Percentiles rank a stretch among this genome's conserved stretches.
Evolutionary conservation across 1,140 invertebrate genomes (phyloP).

Genomic region (Pararge aegeria): DNA sequence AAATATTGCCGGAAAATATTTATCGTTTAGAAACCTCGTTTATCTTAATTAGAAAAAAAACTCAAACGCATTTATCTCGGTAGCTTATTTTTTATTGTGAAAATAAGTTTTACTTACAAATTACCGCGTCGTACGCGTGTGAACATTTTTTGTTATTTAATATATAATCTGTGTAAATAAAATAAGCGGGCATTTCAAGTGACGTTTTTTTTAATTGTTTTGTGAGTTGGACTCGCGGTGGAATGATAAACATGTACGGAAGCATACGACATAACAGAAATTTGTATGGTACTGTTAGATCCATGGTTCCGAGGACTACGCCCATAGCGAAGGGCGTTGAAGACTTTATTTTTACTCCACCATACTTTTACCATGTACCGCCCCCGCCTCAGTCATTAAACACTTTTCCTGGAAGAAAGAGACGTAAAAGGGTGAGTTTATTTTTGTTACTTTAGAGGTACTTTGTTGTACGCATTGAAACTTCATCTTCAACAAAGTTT

Average conservation of each 20-base stretch:
- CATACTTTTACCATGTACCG: constrained; percentile 71
- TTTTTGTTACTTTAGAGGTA: not conserved
- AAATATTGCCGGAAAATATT: constrained; percentile 63
- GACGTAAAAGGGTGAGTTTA: constrained; percentile 59
- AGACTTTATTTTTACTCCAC: constrained; percentile 56
- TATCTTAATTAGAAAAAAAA: constrained; percentile 24
- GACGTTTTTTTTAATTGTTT: constrained; percentile 37
- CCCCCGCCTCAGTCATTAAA: constrained; percentile 62
- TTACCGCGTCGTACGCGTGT: constrained; percentile 24
- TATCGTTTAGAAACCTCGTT: constrained; percentile 55
- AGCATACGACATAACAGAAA: constrained; percentile 53
- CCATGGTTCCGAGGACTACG: constrained; percentile 54
- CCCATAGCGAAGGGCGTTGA: constrained; percentile 52
- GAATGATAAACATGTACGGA: constrained; percentile 61
- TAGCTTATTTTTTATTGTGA: constrained; percentile 69
- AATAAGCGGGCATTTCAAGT: constrained; percentile 37
- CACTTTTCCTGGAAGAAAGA: constrained; percentile 70
- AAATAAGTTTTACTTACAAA: constrained; percentile 66
- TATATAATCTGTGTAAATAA: constrained; percentile 30
- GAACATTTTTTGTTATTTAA: constrained; percentile 1
- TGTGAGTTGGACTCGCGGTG: constrained; percentile 36
- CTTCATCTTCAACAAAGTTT: too few species aligned
- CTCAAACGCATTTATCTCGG: constrained; percentile 33
- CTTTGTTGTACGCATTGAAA: not conserved
- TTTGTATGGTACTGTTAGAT: constrained; percentile 68